Base-by-base conservation (phyloP, 2,113 vertebrate genomes). In the Deroptyus accipitrinus region DNA sequence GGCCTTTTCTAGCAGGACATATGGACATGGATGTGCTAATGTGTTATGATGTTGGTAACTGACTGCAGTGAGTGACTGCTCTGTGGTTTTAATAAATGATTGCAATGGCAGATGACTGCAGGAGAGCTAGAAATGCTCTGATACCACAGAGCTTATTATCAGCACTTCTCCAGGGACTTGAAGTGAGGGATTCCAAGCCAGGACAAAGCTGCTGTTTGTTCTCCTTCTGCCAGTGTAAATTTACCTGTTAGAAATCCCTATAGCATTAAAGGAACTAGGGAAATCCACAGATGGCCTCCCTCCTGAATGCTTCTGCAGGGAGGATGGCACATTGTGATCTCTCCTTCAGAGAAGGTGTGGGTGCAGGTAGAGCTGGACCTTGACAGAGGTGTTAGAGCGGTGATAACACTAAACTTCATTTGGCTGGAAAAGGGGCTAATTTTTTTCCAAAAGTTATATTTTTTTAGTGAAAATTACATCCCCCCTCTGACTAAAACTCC, bases 371-470 rank as follows among this genome's bases (percentile, higher is more conserved):
- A 31, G 7, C 48, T 77, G 48, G 18, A 23, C 16, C 17, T 30
- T 27, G 22, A 33, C 25, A 30, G 18, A 19, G 46, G 2, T 20
- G 15, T 10, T 31, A 54, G 11, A 64, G 31, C 9, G 48, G 6
- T 41, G 31, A 0, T 31, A 70, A 55, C 7, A 11, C 13, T 8
- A 2, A 35, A 16, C 25, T 48, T 31, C 11, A 23, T 35, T 12
- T 41, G 14, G 12, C 11, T 6, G 63, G 57, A 59, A 59, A 83
- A 22, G 6, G 14, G 20, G 49, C 7, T 63, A 31, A 2, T 10
- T 23, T 48, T 77, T 90, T 41, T 22, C 31, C 37, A 31, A 42
- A 57, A 49, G 16, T 11, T 17, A 1, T 15, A n/a, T 35, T 73
- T 67, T 66, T 44, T 18, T 8, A 24, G 17, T 6, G 27, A 24